phyloP scores from a whole-genome alignment of 2,888 invertebrate genomes.

The Dryomyza anilis region DNA sequence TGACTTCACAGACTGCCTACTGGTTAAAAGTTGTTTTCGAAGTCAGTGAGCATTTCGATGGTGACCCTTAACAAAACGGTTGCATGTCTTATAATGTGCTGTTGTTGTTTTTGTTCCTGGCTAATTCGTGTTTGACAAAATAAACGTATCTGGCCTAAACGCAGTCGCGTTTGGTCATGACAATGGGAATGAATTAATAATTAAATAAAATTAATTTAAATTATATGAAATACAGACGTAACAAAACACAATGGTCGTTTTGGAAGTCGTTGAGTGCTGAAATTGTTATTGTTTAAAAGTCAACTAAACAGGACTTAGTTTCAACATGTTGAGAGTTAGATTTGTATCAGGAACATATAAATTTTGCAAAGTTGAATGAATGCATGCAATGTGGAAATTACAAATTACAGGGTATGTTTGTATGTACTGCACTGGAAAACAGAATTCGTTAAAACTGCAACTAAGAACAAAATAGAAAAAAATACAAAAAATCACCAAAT shows the following conservation, averaged over 20 bases:
- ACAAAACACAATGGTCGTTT: neutral
- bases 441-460: no score
- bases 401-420: no score
- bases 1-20: neutral
- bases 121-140: slow-evolving; percentile 16
- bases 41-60: neutral
- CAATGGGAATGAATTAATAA: slow-evolving; percentile 22
- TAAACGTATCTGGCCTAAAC: neutral
- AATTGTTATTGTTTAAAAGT: neutral
- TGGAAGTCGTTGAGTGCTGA: neutral
- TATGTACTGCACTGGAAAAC: no score
- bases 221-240: slow-evolving; percentile 14
- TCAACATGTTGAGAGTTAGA: no score
- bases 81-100: slow-evolving; percentile 15
- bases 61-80: no score
- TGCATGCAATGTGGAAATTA: no score
- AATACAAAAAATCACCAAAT: no score
- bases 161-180: neutral
- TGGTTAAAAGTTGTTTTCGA: slow-evolving; percentile 14
- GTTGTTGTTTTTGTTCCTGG: no score
- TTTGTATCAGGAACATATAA: no score
- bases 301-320: no score
- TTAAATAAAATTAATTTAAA: slow-evolving; percentile 34
- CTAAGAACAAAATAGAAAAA: no score
- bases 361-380: no score